Base-by-base conservation (phyloP, 1,140 invertebrate genomes). In the Trichonephila clavipes region DNA sequence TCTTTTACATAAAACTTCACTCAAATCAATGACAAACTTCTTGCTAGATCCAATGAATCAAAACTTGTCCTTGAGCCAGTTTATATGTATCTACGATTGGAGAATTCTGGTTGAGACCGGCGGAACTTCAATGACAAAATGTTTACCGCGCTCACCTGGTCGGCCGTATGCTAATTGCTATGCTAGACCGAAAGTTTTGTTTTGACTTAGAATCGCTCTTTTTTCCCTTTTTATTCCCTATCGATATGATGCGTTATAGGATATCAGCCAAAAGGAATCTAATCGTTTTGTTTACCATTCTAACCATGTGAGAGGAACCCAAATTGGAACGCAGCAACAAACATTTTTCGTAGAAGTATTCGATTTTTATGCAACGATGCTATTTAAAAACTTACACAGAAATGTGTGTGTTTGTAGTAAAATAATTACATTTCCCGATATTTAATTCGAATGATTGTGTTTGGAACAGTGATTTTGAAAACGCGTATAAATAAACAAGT, bases 211-310 rank as follows among this genome's bases (percentile, higher is more conserved):
- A 64, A 64, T 64, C 18, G n/a, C n/a, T 77, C 4, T 4, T 18
- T 16, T 77, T 77, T 40, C 72, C 72, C 72, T 72, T 40, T 69
- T 40, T 77, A 77, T 77, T 77, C 72, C 72, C 72, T 77, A 77
- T 21, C 16, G 2, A 64, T 18, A 19, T 28, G 72, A 34, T 77
- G 34, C 34, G 19, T 77, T 19, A 77, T 77, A 6, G 72, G 34
- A 77, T 64, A 64, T 19, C 28, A 0, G 14, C 16, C 24, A 77
- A 77, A 3, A 19, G 34, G 34, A 77, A 40, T 34, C 5, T 16
- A 64, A 21, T 16, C 6, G 18, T 64, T 19, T 34, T 77, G 72
- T 77, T 77, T 77, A 77, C 72, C 2, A 28, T 34, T 51, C 51
- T 14, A 19, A 10, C 28, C 72, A 77, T 28, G 72, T 77, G 72